Base-by-base conservation (phyloP, 2,113 vertebrate genomes). In the Dasyornis broadbenti region DNA sequence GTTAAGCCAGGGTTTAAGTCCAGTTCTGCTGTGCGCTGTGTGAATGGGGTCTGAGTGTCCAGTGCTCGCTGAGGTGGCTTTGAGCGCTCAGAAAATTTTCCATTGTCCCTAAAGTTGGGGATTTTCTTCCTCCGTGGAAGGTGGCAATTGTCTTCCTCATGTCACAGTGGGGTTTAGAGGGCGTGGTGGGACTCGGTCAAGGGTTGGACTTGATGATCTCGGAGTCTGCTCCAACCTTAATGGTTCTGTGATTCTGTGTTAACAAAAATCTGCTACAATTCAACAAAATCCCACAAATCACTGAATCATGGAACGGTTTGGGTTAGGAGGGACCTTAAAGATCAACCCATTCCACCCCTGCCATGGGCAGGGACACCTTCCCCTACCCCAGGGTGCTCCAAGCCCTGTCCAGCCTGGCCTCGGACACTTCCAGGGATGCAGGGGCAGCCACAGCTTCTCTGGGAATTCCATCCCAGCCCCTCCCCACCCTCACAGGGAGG, bases 321-420 rank as follows among this genome's bases (percentile, higher is more conserved):
- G 47, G 30, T 47, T 31, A 14, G 11, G 8, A 61, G 15, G 17
- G 8, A 49, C n/a, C 12, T 61, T 37, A 37, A 61, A 30, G 9
- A 1, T 6, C 47, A 14, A 0, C 39, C 9, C 2, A 11, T 12
- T 7, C 45, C 9, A 39, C 8, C 19, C 33, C 33, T 9, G 5
- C 53, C 39, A 12, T 5, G 24, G 57, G n/a, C 45, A 68, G 61
- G 47, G 53, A 53, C 28, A 60, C 2, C 10, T 76, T 0, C 26
- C 47, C 40, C 24, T 9, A 0, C 6, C 17, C 47, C 70, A 61
- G 47, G 4, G 0, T 3, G 6, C 2, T 76, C 61, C 54, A 23
- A 86, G 6, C 22, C 22, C 37, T 0, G 0, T 60, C 72, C 70
- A 75, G 0, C 30, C 63, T 49, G n/a, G n/a, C 17, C 54, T 69